Conservation (phyloP, 2,888 invertebrate species). For the Tetramorium bicarinatum region DNA sequence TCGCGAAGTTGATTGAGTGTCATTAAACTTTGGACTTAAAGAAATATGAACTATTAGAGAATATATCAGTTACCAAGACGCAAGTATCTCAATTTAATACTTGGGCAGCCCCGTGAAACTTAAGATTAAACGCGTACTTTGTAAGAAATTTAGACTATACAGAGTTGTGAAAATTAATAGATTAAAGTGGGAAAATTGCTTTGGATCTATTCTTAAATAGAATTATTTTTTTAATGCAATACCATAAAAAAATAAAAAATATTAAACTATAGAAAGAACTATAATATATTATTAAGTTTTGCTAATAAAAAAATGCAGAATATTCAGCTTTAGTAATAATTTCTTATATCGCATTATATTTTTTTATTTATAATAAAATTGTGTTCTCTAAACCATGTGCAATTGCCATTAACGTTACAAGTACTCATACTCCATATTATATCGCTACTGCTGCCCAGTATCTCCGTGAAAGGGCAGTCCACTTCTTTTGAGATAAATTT, state of each 20-base stretch:
- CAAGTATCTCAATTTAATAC: neutral
- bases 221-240: neutral
- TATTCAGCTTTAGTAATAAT: neutral
- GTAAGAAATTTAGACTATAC: neutral
- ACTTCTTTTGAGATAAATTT: constrained; percentile 28
- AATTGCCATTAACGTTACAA: neutral
- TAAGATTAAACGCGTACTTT: neutral
- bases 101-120: neutral
- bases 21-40: constrained; percentile 22
- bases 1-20: constrained; percentile 3
- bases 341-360: neutral
- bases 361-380: neutral
- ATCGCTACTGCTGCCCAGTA: neutral
- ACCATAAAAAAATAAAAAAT: neutral
- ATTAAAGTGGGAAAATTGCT: neutral
- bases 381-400: neutral
- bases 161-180: neutral
- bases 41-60: constrained; percentile 9
- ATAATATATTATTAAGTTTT: neutral
- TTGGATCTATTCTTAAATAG: neutral
- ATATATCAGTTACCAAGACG: neutral
- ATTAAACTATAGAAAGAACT: neutral
- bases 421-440: neutral
- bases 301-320: neutral
- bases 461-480: neutral